Evolutionary conservation across 2,888 invertebrate species (phyloP).

Genomic region (Tortrix viridana): DNA sequence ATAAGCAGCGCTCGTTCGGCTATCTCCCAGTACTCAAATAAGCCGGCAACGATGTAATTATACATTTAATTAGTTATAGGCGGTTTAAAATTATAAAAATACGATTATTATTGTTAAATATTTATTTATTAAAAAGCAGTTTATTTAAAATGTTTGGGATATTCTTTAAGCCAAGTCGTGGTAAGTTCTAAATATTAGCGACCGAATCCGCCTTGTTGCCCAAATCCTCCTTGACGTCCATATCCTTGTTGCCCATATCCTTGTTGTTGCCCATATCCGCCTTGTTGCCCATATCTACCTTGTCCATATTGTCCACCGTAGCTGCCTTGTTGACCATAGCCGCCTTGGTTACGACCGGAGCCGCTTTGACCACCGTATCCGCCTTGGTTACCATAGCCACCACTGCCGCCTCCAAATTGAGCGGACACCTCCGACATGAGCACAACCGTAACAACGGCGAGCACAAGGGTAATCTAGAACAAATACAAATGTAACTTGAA

Average conservation of each 20-base stretch:
- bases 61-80: slow-evolving; percentile 27
- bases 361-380: slow-evolving; percentile 33
- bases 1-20: slow-evolving; percentile 55
- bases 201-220: slow-evolving; percentile 38
- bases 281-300: slow-evolving; percentile 37
- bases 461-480: slow-evolving; percentile 22
- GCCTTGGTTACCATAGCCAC: slow-evolving; percentile 24
- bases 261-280: slow-evolving; percentile 37
- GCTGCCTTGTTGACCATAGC: slow-evolving; percentile 26
- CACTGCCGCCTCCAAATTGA: slow-evolving; percentile 33
- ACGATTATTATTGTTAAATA: neutral
- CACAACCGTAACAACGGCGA: slow-evolving; percentile 11
- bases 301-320: slow-evolving; percentile 29
- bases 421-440: slow-evolving; percentile 22
- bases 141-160: neutral
- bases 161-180: slow-evolving; percentile 6
- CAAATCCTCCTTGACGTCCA: slow-evolving; percentile 35
- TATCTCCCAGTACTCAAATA: slow-evolving; percentile 52
- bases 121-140: neutral
- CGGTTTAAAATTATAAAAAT: neutral
- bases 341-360: no score
- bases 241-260: slow-evolving; percentile 39
- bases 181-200: slow-evolving; percentile 14
- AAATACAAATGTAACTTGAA: no score
- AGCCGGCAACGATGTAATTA: slow-evolving; percentile 46